Base-by-base conservation (phyloP, 2,888 invertebrate genomes). In the Drepana falcataria region DNA sequence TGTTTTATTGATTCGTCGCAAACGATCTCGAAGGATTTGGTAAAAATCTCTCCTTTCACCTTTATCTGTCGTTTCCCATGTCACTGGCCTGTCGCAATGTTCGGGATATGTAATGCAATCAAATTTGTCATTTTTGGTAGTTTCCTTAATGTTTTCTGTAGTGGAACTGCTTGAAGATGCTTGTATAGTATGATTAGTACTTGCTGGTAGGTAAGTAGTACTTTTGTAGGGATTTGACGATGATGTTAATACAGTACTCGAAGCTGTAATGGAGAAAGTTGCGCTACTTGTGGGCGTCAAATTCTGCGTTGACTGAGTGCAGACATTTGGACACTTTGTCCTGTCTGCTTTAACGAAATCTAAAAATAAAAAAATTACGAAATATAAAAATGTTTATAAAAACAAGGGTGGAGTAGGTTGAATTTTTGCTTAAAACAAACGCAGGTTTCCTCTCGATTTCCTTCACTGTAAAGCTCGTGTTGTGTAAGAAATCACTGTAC, bases 11-110 rank as follows among this genome's bases (percentile, higher is more conserved):
- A 86, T 58, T 9, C 81, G 9, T 55, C 65, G 73, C 0, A 83
- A 61, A 44, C 71, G 66, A 54, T 76, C 63, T 0, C 87, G 86
- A 55, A 66, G 61, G 57, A 89, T 79, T 69, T 81, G 81, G 37
- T 71, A 81, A 51, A 85, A 86, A 55, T 90, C 89, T 64, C 87
- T 80, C 0, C 72, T 81, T 69, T 90, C 89, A 1, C 82, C 83
- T 47, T 59, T 55, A 1, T 60, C 52, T n/a, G 90, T 89, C 0
- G 87, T 88, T 57, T 86, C 86, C 90, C 90, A 90, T 1, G 81
- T 80, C 1, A 54, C 51, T 1, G 87, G 88, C 47, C 71, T 58
- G n/a, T 75, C 58, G 53, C 89, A 90, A 35, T 75, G 58, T 49
- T 76, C 59, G 2, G 78, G 74, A 64, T 73, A 78, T 35, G 55